Evolutionary conservation across 2,888 invertebrate genomes (phyloP).

Genomic region (Drosophila ustulata): DNA sequence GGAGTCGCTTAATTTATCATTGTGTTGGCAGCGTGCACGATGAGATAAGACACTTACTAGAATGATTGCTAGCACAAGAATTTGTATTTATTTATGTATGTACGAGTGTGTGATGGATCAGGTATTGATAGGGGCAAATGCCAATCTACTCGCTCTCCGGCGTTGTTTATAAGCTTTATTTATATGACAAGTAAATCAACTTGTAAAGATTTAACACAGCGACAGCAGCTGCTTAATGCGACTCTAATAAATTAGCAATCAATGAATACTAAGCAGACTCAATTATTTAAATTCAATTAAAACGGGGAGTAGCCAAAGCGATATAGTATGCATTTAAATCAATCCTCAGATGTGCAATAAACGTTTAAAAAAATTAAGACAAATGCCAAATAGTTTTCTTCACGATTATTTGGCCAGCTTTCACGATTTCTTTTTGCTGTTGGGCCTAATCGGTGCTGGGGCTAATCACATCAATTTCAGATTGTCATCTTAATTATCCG

Average conservation of each 20-base stretch:
- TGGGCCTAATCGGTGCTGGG: slow-evolving; percentile 1
- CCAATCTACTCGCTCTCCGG: not conserved
- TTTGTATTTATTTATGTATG: slow-evolving; percentile 7
- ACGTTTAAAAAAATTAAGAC: not conserved
- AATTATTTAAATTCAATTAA: slow-evolving; percentile 63
- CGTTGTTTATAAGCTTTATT: slow-evolving; percentile 6
- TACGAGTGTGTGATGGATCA: not conserved
- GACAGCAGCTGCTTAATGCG: slow-evolving; percentile 34
- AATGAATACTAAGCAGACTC: slow-evolving; percentile 66
- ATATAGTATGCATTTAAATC: not conserved
- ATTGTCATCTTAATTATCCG: slow-evolving; percentile 17
- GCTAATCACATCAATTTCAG: slow-evolving; percentile 9
- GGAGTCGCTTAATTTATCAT: slow-evolving; percentile 20
- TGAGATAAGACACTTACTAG: slow-evolving; percentile 2
- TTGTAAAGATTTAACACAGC: slow-evolving; percentile 28
- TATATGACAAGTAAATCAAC: slow-evolving; percentile 27
- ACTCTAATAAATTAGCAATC: slow-evolving; percentile 58
- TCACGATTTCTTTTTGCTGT: slow-evolving; percentile 15
- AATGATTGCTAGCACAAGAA: not conserved
- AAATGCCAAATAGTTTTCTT: not conserved
- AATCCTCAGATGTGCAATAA: not conserved
- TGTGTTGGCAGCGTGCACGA: slow-evolving; percentile 1
- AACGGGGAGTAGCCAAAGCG: slow-evolving; percentile 6
- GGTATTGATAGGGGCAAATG: slow-evolving; percentile 11
- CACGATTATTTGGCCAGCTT: not conserved